These are phyloP conservation scores for Drosophila ironensis DNA, from an alignment of 1,140 invertebrate species.

Conservation along the genomic window DNA sequence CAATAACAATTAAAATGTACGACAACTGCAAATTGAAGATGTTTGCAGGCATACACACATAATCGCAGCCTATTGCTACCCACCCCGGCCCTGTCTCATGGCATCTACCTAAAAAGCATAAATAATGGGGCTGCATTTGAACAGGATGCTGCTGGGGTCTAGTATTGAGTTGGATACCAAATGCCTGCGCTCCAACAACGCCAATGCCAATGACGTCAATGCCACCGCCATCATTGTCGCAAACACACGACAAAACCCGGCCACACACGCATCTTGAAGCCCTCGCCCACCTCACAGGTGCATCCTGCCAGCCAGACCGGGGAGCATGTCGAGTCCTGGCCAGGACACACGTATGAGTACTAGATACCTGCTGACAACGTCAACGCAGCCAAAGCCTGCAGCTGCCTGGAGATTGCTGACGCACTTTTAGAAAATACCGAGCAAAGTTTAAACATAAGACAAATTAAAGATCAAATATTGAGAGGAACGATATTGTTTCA, in stretches of 20 bases:
- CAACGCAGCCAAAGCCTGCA: conserved; percentile 15
- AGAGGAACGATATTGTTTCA: too few species aligned
- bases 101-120: conserved; percentile 71
- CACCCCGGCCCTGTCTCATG: not conserved
- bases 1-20: conserved; percentile 78
- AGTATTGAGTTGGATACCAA: conserved; percentile 62
- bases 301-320: conserved; percentile 24
- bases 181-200: conserved; percentile 55
- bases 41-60: conserved; percentile 37
- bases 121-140: conserved; percentile 62
- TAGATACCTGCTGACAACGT: conserved; percentile 47
- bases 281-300: conserved; percentile 7
- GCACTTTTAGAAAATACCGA: not conserved
- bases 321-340: conserved; percentile 47
- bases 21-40: conserved; percentile 79
- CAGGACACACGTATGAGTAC: too few species aligned
- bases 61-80: conserved; percentile 4
- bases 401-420: conserved; percentile 1
- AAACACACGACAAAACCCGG: conserved; percentile 8
- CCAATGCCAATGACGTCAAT: conserved; percentile 73
- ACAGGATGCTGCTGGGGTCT: conserved; percentile 8
- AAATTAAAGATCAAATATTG: not conserved
- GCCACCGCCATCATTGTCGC: conserved; percentile 69
- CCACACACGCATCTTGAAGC: conserved; percentile 7
- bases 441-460: not conserved